These are phyloP conservation scores for Conomelus anceps DNA, from an alignment of 2,888 invertebrate genomes.

Conservation along the genomic window DNA sequence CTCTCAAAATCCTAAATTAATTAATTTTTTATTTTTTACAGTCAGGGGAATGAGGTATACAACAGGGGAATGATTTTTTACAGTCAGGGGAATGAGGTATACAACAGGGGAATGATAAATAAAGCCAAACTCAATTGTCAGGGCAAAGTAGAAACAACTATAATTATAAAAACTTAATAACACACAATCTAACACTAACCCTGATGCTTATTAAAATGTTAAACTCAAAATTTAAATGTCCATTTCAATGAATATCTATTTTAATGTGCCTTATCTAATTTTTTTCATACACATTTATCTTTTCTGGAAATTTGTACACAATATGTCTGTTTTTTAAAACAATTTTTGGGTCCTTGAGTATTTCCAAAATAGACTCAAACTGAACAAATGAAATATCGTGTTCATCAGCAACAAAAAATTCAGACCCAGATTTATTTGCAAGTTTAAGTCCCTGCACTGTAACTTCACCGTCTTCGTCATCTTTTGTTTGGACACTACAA, in stretches of 20 bases:
- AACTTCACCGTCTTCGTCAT: not conserved
- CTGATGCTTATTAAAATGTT: not conserved
- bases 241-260: not conserved
- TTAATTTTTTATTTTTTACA: not conserved
- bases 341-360: not conserved
- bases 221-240: not conserved
- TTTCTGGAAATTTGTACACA: not conserved
- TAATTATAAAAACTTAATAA: not conserved
- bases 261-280: not conserved
- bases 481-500: not conserved
- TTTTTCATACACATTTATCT: not conserved
- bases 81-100: not conserved
- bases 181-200: not conserved
- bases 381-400: not conserved
- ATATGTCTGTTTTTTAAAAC: not conserved
- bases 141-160: not conserved
- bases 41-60: not conserved
- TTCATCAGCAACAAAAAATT: not conserved
- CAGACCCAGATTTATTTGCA: not conserved
- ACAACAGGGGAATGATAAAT: not conserved
- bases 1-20: not conserved
- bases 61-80: not conserved
- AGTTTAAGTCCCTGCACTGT: not conserved
- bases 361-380: not conserved
- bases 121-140: not conserved